Conservation (phyloP, 2,888 invertebrate species). For the Sminthurinus aureus region DNA sequence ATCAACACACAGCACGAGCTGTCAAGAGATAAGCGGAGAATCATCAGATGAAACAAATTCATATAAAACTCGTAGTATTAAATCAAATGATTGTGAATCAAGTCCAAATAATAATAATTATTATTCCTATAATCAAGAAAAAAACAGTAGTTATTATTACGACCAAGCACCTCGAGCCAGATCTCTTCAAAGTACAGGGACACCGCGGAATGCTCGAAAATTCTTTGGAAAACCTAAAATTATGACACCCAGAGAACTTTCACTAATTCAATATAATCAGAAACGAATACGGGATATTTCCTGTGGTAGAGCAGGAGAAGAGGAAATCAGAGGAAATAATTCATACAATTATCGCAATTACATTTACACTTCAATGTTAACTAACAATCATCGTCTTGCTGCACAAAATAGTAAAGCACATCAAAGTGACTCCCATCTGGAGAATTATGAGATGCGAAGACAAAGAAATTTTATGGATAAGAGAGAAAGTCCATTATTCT, state of each 20-base stretch:
- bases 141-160: neutral
- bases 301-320: too few species aligned
- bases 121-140: neutral
- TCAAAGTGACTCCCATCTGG: neutral
- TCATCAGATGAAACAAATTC: too few species aligned
- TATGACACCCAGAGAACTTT: neutral
- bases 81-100: neutral
- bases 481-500: too few species aligned
- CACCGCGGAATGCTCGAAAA: neutral
- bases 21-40: too few species aligned
- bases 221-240: neutral
- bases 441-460: neutral
- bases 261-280: neutral
- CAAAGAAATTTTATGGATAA: too few species aligned
- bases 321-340: neutral
- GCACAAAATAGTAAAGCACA: neutral
- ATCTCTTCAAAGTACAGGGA: neutral
- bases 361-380: neutral
- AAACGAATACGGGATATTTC: too few species aligned
- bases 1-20: too few species aligned
- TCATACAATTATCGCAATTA: neutral
- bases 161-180: neutral
- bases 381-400: neutral
- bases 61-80: neutral
- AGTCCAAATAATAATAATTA: neutral